Evolutionary conservation across 2,797 vertebrate species (phyloP).

Genomic region (Gambelia wislizenii): DNA sequence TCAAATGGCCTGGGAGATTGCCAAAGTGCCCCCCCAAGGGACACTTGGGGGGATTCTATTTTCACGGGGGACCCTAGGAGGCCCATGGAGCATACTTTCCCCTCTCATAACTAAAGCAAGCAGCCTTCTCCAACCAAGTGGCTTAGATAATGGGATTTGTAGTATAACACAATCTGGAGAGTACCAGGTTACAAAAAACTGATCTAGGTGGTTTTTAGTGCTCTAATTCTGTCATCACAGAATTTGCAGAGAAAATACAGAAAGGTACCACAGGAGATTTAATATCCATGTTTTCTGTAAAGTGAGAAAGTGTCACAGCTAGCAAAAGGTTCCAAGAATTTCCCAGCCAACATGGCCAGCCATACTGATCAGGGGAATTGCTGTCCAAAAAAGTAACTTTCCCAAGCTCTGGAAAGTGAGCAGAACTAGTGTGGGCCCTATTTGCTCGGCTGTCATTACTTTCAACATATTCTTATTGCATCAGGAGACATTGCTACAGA

Average conservation of each 20-base stretch:
- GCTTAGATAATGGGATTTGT: not conserved
- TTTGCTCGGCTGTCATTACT: not conserved
- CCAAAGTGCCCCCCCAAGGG: too few species aligned
- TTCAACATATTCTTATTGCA: not conserved
- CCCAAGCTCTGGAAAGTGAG: not conserved
- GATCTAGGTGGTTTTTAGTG: not conserved
- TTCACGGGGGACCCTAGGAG: too few species aligned
- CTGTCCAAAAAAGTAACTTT: too few species aligned
- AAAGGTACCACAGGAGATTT: not conserved
- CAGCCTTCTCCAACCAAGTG: not conserved
- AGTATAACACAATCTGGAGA: not conserved
- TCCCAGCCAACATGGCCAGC: too few species aligned
- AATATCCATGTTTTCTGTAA: not conserved
- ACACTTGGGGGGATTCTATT: too few species aligned
- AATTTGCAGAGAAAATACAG: slow-evolving; percentile 4
- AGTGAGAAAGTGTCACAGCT: not conserved
- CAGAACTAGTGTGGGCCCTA: not conserved
- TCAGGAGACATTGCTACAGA: too few species aligned
- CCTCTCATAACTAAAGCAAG: too few species aligned
- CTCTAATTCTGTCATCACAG: not conserved
- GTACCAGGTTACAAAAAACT: not conserved
- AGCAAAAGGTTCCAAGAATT: too few species aligned
- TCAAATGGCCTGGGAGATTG: too few species aligned
- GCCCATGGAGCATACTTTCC: too few species aligned
- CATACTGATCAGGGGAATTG: too few species aligned